Evolutionary conservation across 2,888 invertebrate genomes (phyloP).

Genomic region (Stomorhina lunata): DNA sequence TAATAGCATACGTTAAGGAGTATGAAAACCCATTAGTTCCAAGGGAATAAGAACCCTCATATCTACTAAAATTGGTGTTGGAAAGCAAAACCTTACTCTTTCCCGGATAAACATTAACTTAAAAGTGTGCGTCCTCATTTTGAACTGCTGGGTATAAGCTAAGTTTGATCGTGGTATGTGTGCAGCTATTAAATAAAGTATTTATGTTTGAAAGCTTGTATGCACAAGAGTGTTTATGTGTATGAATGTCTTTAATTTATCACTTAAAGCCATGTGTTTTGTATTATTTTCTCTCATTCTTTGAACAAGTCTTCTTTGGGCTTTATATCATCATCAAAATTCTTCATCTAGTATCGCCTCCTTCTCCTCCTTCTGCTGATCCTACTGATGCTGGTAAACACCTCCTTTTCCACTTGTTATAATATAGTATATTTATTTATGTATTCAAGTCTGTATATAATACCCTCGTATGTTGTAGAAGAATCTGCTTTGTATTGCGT

Average conservation of each 20-base stretch:
- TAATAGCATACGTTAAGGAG: too few relatives aligned
- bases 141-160: too few relatives aligned
- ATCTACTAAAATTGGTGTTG: too few relatives aligned
- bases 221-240: not conserved
- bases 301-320: not conserved
- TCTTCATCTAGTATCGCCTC: constrained; percentile 61
- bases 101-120: not conserved
- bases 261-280: constrained; percentile 45
- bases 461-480: too few relatives aligned
- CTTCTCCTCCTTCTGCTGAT: not conserved
- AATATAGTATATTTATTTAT: not conserved
- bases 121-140: not conserved
- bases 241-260: constrained; percentile 56
- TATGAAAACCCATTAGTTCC: not conserved
- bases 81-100: too few relatives aligned
- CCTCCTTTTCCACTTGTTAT: not conserved
- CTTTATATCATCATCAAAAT: constrained; percentile 22
- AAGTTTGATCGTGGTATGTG: too few relatives aligned
- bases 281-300: not conserved
- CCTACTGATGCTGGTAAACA: not conserved
- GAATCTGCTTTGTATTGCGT: not conserved
- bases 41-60: too few relatives aligned
- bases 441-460: not conserved
- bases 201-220: constrained; percentile 24
- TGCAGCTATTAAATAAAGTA: constrained; percentile 25